Evolutionary conservation across 2,888 invertebrate genomes (phyloP).

Genomic region (Lycophotia porphyrea): DNA sequence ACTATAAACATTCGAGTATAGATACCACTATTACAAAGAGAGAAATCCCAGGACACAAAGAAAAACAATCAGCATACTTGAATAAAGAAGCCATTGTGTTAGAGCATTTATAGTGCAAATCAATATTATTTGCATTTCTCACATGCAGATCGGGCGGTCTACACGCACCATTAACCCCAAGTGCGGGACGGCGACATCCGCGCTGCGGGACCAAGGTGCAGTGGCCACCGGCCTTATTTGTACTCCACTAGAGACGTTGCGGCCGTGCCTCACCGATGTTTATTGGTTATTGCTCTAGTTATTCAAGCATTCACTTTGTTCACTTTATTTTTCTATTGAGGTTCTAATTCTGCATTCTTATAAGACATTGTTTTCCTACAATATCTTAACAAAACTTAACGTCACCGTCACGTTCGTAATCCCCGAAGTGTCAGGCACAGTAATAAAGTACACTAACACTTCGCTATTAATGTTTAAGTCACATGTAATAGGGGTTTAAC

Average conservation of each 20-base stretch:
- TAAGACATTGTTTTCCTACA: conserved; percentile 2
- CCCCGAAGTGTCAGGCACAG: background rate
- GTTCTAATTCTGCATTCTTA: conserved; percentile 3
- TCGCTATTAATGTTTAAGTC: background rate
- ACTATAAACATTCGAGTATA: background rate
- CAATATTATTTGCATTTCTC: conserved; percentile 61
- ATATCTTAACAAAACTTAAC: background rate
- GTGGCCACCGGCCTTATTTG: conserved; percentile 59
- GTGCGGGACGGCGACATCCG: conserved; percentile 63
- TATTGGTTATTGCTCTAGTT: conserved; percentile 22
- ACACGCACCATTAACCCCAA: conserved; percentile 70
- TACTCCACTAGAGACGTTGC: conserved; percentile 50
- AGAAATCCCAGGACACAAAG: conserved; percentile 7
- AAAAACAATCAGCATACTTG: conserved; percentile 13
- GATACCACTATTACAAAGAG: background rate
- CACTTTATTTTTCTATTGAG: conserved; percentile 22
- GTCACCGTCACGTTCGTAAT: no score
- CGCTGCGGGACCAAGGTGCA: conserved; percentile 56
- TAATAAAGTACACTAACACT: background rate
- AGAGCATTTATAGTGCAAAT: conserved; percentile 45
- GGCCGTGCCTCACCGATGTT: conserved; percentile 30
- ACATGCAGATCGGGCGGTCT: conserved; percentile 60
- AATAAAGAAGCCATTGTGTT: conserved; percentile 41
- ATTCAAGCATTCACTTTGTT: conserved; percentile 25
- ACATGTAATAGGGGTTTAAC: background rate